Percentiles rank a stretch among this genome's conserved stretches.
These are phyloP conservation scores for Anser brachyrhynchus DNA, from an alignment of 2,113 vertebrate species.

Conservation along the genomic window DNA sequence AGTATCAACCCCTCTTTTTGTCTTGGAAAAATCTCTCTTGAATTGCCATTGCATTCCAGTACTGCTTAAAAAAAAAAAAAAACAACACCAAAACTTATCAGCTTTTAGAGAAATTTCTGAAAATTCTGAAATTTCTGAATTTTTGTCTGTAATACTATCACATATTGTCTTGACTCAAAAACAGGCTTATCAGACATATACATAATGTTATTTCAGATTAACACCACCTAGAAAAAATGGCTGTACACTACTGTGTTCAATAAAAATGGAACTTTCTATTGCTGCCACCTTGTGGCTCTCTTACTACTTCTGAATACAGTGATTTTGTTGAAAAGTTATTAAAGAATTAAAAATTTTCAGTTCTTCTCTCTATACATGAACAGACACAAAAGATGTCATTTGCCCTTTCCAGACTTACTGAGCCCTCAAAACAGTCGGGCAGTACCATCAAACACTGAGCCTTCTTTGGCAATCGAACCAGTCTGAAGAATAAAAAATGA, in stretches of 20 bases:
- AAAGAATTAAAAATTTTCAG: background rate
- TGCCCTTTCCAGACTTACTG: background rate
- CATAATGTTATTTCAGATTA: background rate
- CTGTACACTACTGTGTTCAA: background rate
- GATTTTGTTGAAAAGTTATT: accelerated
- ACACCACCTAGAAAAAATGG: background rate
- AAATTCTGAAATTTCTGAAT: background rate
- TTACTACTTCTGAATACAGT: background rate
- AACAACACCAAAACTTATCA: background rate
- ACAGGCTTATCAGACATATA: background rate
- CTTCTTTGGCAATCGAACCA: background rate
- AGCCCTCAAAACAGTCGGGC: background rate
- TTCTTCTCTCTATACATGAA: background rate
- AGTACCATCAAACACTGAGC: background rate
- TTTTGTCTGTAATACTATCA: background rate
- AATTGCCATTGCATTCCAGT: background rate
- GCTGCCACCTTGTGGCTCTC: constrained; percentile 75
- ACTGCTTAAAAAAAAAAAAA: background rate
- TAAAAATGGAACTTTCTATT: constrained; percentile 55
- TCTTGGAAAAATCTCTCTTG: background rate
- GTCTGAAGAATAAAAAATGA: background rate
- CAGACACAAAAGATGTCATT: background rate
- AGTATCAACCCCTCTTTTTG: background rate
- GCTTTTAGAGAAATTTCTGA: background rate
- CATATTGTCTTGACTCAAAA: background rate